These are phyloP conservation scores for Falco columbarius DNA, from an alignment of 2,797 vertebrate genomes.

Conservation along the genomic window DNA sequence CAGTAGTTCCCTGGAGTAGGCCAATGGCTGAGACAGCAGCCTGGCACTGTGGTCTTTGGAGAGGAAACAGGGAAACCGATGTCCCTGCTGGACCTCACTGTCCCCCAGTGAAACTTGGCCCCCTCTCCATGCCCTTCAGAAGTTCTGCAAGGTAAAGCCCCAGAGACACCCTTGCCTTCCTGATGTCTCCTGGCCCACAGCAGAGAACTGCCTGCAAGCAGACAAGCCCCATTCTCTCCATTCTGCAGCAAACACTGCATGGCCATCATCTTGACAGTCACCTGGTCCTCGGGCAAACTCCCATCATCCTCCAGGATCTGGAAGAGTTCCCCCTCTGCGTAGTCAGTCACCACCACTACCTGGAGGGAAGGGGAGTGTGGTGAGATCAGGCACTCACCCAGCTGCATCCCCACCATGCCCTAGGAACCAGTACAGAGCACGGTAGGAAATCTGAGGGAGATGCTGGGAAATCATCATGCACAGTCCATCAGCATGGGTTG, in stretches of 20 bases:
- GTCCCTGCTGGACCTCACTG: neutral
- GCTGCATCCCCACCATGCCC: neutral
- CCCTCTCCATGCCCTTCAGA: neutral
- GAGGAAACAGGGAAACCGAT: neutral
- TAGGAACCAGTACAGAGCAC: neutral
- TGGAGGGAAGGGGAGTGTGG: slow-evolving; percentile 49
- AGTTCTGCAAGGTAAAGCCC: neutral
- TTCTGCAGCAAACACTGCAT: neutral
- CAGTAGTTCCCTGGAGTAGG: neutral
- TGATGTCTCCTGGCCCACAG: neutral
- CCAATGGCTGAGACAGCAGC: neutral
- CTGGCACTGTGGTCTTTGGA: neutral
- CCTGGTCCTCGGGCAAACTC: slow-evolving; percentile 89
- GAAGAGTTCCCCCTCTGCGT: slow-evolving; percentile 95
- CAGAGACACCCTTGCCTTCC: neutral
- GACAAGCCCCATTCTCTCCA: neutral
- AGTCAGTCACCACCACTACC: slow-evolving; percentile 97
- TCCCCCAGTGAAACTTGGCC: neutral
- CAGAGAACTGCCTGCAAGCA: neutral
- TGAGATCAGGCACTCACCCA: neutral
- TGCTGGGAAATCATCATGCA: neutral
- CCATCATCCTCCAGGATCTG: slow-evolving; percentile 95
- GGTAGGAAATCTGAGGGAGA: neutral
- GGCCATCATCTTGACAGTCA: slow-evolving; percentile 24
- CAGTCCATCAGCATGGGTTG: neutral